phyloP scores from a whole-genome alignment of 2,113 vertebrate genomes.

The Nymphicus hollandicus region DNA sequence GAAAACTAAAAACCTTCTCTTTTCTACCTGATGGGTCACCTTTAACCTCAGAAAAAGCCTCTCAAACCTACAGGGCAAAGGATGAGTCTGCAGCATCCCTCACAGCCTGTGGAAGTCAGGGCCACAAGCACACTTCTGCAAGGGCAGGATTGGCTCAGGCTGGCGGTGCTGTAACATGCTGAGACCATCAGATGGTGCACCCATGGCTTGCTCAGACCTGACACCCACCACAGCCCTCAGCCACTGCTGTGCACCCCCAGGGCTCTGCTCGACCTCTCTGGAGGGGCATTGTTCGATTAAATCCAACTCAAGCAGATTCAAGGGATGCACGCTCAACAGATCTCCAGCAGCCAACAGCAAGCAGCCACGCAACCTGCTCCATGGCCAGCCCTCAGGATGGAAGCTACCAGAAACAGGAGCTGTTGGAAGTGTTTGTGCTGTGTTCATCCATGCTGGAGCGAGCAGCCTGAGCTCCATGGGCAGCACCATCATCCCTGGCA shows the following conservation, averaged over 20 bases:
- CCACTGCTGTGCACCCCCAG: rapidly evolving
- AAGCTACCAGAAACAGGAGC: neutral
- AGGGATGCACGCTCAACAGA: neutral
- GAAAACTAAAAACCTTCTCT: neutral
- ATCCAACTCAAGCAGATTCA: neutral
- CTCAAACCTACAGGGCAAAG: neutral
- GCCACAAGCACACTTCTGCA: neutral
- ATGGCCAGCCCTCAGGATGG: rapidly evolving
- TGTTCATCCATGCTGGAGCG: neutral
- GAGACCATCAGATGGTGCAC: rapidly evolving
- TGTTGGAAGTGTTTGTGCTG: neutral
- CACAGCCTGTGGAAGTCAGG: neutral
- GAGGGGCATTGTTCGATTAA: neutral
- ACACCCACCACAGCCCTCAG: neutral
- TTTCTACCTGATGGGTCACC: neutral
- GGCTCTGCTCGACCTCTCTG: neutral
- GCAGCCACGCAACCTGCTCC: neutral
- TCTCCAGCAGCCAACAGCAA: neutral
- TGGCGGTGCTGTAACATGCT: rapidly evolving
- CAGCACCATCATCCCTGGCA: neutral
- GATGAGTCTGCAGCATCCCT: neutral
- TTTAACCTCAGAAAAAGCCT: neutral
- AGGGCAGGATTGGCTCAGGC: neutral
- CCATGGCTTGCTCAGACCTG: rapidly evolving
- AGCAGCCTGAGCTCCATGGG: neutral